Conservation (phyloP, 2,113 vertebrate species). For the Carlito syrichta region DNA sequence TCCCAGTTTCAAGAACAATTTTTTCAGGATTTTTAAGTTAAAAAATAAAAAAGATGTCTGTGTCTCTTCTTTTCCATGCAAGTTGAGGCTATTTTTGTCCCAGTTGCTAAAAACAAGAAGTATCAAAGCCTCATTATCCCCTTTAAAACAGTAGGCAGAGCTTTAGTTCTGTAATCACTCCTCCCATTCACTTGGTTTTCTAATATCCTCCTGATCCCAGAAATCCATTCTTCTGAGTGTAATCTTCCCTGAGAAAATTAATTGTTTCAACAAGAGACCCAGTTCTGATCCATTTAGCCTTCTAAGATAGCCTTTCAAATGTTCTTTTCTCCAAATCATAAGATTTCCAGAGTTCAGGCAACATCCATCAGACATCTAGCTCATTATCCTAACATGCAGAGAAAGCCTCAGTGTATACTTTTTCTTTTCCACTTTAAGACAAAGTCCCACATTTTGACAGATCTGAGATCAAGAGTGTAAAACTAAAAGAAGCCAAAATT, state of each 20-base stretch:
- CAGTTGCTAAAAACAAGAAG: not conserved
- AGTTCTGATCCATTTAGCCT: not conserved
- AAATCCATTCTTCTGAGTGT: not conserved
- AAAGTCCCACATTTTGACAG: not conserved
- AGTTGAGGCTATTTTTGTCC: not conserved
- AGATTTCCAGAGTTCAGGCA: not conserved
- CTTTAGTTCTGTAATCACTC: not conserved
- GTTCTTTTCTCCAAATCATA: not conserved
- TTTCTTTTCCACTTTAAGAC: not conserved
- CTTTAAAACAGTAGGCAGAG: not conserved
- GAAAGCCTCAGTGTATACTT: not conserved
- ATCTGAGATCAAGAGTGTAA: not conserved
- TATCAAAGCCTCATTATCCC: not conserved
- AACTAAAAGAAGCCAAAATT: not conserved
- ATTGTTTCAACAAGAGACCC: not conserved
- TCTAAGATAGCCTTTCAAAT: not conserved
- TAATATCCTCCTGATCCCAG: not conserved
- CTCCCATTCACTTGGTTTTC: too few relatives aligned
- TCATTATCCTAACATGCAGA: not conserved
- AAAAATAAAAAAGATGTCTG: not conserved
- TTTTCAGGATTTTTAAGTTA: not conserved
- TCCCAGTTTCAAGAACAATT: not conserved
- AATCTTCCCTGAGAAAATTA: not conserved
- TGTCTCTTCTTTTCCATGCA: not conserved
- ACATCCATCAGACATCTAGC: not conserved